Conservation (phyloP, 1,140 invertebrate species). For the Zelostemma sp. region DNA sequence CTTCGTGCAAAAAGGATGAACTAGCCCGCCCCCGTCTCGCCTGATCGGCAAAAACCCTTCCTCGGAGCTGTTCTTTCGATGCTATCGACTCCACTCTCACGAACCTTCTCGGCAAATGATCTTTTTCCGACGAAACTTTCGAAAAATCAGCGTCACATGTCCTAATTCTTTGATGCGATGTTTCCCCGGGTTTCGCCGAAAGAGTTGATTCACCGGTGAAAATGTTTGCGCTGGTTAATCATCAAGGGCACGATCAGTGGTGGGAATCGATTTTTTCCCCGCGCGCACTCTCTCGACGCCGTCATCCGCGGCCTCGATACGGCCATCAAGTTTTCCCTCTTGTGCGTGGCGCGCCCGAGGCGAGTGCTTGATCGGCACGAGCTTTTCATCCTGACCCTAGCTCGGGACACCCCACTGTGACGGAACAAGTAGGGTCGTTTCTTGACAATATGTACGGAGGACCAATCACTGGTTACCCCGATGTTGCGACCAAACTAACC, state of each 20-base stretch:
- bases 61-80: constrained; percentile 31
- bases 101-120: constrained; percentile 32
- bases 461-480: constrained; percentile 39
- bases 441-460: constrained; percentile 40
- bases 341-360: constrained; percentile 31
- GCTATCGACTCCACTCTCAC: constrained; percentile 37
- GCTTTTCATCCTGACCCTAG: constrained; percentile 52
- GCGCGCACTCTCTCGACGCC: neutral
- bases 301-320: constrained; percentile 22
- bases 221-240: neutral
- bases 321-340: constrained; percentile 34
- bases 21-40: constrained; percentile 25
- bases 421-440: constrained; percentile 25
- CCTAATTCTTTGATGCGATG: no score
- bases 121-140: constrained; percentile 28
- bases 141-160: no score
- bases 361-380: constrained; percentile 47
- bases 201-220: neutral
- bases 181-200: no score
- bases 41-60: constrained; percentile 29
- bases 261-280: neutral
- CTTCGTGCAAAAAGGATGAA: constrained; percentile 38
- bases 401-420: constrained; percentile 32
- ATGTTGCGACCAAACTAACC: constrained; percentile 32
- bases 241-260: neutral